Evolutionary conservation across 2,113 vertebrate genomes (phyloP).

Genomic region (Ceyx cyanopectus): DNA sequence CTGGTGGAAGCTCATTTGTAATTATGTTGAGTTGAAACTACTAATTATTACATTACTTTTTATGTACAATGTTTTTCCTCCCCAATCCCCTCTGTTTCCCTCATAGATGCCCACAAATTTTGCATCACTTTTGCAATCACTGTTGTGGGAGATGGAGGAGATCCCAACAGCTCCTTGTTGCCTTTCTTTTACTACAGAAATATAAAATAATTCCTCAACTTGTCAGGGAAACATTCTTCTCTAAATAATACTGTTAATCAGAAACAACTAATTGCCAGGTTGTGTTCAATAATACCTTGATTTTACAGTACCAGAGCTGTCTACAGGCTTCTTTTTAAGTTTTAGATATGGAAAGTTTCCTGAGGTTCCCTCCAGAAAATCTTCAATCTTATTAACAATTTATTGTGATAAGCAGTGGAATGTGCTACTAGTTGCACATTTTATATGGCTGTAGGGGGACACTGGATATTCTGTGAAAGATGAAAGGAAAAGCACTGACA

Average conservation of each 20-base stretch:
- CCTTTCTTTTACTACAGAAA: background rate
- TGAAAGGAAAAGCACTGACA: conserved; percentile 12
- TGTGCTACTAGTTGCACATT: background rate
- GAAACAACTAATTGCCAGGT: background rate
- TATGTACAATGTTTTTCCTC: conserved; percentile 31
- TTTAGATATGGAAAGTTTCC: background rate
- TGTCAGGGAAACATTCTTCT: background rate
- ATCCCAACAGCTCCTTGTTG: background rate
- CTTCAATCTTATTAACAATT: background rate
- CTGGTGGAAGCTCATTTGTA: conserved; percentile 40
- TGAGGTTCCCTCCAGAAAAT: background rate
- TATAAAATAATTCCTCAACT: background rate
- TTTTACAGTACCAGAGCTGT: background rate
- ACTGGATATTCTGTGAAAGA: background rate
- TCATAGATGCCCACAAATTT: conserved; percentile 9
- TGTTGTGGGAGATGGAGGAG: background rate
- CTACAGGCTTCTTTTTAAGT: background rate
- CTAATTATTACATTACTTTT: conserved; percentile 60
- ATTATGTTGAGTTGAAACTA: conserved; percentile 53
- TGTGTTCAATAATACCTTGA: background rate
- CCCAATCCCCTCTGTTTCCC: conserved; percentile 6
- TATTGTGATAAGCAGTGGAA: background rate
- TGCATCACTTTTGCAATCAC: background rate
- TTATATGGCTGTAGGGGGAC: background rate
- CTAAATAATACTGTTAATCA: background rate